Base-by-base conservation (phyloP, 2,797 vertebrate genomes). In the Acestrorhynchus altus region DNA sequence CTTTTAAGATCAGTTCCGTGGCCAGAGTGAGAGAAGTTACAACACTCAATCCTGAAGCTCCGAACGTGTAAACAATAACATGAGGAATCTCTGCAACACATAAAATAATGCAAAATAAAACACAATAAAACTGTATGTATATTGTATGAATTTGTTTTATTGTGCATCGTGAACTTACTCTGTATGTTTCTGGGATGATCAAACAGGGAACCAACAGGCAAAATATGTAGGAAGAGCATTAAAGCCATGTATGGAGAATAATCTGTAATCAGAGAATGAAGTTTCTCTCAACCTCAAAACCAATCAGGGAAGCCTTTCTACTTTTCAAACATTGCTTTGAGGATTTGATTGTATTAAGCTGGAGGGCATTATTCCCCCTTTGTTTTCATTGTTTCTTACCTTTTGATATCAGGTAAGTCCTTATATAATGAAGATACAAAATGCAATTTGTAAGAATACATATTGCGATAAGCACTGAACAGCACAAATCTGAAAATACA, bases 101-200 rank as follows among this genome's bases (percentile, higher is more conserved):
- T 1, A 46, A 46, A 3, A 12, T 15, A 1, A 46, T 46, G 12
- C 12, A 11, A 8, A 42, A 1, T 42, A n/a, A n/a, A n/a, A n/a
- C n/a, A n/a, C n/a, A n/a, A n/a, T n/a, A n/a, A n/a, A n/a, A 42
- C 40, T 42, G 40, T n/a, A n/a, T n/a, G n/a, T n/a, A 12, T 15
- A 47, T 47, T 16, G 10, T 47, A 13, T 42, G 16, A 12, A 15
- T 47, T 47, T 1, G 16, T 13, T 15, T 47, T 12, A 51, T 0
- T 51, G 15, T 1, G 49, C 16, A 51, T 51, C 18, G 7, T 20
- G n/a, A 51, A 95, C 54, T 57, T 16, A 57, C 54, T 28, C 1
- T 22, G 22, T 1, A 26, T 12, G 4, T 57, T 24, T 57, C 11
- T 57, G 1, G 54, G 54, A 22, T 57, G 54, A 24, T 57, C 24